phyloP scores from a whole-genome alignment of 2,888 invertebrate genomes.

The Ectemnius cavifrons region DNA sequence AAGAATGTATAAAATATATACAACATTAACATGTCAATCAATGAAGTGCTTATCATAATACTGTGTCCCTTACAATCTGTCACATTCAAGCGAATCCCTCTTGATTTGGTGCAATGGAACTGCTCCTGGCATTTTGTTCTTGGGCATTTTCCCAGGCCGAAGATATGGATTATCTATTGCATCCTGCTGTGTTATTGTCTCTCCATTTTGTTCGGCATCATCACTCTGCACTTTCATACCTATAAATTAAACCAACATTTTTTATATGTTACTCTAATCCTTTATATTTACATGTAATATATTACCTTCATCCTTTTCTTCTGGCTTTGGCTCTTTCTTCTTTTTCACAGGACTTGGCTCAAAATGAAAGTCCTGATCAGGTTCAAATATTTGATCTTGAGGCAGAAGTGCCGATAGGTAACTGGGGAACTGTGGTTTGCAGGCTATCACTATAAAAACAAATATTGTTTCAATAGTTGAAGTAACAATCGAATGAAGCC shows the following conservation, averaged over 20 bases:
- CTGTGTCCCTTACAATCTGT: background rate
- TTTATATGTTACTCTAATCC: background rate
- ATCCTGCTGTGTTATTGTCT: slow-evolving; percentile 73
- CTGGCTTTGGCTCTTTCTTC: slow-evolving; percentile 70
- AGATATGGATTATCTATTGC: slow-evolving; percentile 76
- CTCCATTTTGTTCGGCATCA: slow-evolving; percentile 68
- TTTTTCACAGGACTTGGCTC: slow-evolving; percentile 73
- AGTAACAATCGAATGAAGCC: too few species aligned
- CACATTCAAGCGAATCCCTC: slow-evolving; percentile 51
- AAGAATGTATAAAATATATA: slow-evolving; percentile 30
- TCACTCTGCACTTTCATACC: slow-evolving; percentile 61
- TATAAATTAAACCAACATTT: slow-evolving; percentile 27
- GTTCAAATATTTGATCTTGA: slow-evolving; percentile 96
- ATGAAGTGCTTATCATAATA: slow-evolving; percentile 29
- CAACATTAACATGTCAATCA: slow-evolving; percentile 19
- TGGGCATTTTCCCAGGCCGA: slow-evolving; percentile 77
- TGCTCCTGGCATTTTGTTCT: slow-evolving; percentile 63
- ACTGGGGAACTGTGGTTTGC: slow-evolving; percentile 89
- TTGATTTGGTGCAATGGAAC: slow-evolving; percentile 42
- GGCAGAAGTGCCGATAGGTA: slow-evolving; percentile 93
- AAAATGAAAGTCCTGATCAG: slow-evolving; percentile 81
- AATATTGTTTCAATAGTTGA: background rate
- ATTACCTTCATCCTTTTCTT: slow-evolving; percentile 66
- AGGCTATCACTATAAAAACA: slow-evolving; percentile 88
- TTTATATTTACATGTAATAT: background rate